These are phyloP conservation scores for Himantopus leucocephalus DNA, from an alignment of 2,113 vertebrate species.

Conservation along the genomic window DNA sequence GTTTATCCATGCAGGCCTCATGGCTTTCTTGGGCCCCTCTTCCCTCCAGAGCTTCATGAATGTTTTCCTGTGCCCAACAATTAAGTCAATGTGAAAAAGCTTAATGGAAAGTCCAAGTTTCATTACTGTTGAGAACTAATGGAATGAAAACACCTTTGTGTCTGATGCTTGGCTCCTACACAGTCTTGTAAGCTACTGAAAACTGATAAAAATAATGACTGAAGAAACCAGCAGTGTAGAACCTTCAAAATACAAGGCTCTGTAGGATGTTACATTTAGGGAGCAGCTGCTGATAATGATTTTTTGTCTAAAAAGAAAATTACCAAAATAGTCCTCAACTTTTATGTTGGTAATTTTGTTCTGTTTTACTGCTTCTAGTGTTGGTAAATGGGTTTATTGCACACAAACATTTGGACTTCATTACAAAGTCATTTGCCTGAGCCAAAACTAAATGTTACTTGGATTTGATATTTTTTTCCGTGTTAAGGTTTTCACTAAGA, in stretches of 20 bases:
- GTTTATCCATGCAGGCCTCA: no score
- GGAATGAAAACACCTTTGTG: not conserved
- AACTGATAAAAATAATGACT: not conserved
- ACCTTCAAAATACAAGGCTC: not conserved
- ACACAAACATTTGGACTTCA: slow-evolving; percentile 6
- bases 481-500: not conserved
- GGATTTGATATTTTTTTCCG: not conserved
- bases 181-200: not conserved
- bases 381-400: slow-evolving; percentile 13
- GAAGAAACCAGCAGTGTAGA: not conserved
- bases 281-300: not conserved
- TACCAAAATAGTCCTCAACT: not conserved
- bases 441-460: not conserved
- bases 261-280: not conserved
- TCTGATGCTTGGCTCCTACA: not conserved
- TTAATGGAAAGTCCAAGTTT: not conserved
- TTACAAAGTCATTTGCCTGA: not conserved
- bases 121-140: not conserved
- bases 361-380: not conserved
- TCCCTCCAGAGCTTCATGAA: not conserved
- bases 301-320: not conserved
- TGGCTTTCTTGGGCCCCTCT: not conserved
- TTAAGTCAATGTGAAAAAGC: not conserved
- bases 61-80: not conserved
- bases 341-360: slow-evolving; percentile 21